A percentile compares a stretch with the other conserved stretches of the same genome.
phyloP scores from a whole-genome alignment of 2,797 vertebrate species.

The Manis pentadactyla region DNA sequence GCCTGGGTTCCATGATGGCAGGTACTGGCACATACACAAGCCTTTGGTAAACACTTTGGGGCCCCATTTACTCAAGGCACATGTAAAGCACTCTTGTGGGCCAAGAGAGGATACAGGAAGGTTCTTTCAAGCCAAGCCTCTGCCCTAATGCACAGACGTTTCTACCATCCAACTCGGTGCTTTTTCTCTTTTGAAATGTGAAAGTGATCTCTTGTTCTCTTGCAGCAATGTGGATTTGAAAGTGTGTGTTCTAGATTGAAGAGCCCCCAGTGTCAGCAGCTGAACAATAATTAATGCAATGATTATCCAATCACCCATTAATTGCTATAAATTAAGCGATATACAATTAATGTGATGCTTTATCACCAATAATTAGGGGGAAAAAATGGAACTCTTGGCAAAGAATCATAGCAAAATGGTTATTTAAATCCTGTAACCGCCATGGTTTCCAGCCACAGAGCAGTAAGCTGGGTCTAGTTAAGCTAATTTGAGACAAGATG shows the following conservation, averaged over 20 bases:
- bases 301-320: slow-evolving; percentile 78
- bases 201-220: slow-evolving; percentile 29
- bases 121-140: background rate
- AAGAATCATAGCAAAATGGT: slow-evolving; percentile 70
- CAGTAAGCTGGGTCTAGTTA: background rate
- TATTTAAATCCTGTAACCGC: slow-evolving; percentile 27
- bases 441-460: slow-evolving; percentile 57
- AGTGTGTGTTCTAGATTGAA: slow-evolving; percentile 29
- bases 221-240: background rate
- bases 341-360: slow-evolving; percentile 74
- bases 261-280: slow-evolving; percentile 66
- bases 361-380: slow-evolving; percentile 78
- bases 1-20: background rate
- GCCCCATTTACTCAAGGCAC: background rate
- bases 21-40: background rate
- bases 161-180: slow-evolving; percentile 17
- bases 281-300: slow-evolving; percentile 66
- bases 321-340: slow-evolving; percentile 79
- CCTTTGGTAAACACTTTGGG: background rate
- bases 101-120: background rate
- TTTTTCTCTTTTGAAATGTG: slow-evolving; percentile 61
- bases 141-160: slow-evolving; percentile 23
- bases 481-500: slow-evolving; percentile 12
- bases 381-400: slow-evolving; percentile 74
- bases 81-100: background rate